Evolutionary conservation across 2,888 invertebrate species (phyloP).

Genomic region (Phaedon cochleariae): DNA sequence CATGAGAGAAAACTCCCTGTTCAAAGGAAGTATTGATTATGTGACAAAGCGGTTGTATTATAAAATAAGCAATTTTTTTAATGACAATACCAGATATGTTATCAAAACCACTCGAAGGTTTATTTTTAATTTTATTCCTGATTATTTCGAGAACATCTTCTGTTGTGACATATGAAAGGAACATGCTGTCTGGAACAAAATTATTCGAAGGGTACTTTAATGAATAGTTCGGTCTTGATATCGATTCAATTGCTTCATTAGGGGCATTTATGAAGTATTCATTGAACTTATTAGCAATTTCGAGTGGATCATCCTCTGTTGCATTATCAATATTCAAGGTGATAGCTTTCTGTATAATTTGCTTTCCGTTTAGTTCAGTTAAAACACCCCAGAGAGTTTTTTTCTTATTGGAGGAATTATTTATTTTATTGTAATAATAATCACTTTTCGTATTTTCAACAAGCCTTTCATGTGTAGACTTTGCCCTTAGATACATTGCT

Average conservation of each 20-base stretch:
- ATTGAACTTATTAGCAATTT: background rate
- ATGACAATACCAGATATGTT: background rate
- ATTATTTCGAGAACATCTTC: background rate
- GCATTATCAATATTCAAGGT: background rate
- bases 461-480: slow-evolving; percentile 10
- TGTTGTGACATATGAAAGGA: background rate
- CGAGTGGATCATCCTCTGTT: background rate
- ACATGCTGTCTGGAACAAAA: background rate
- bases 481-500: background rate
- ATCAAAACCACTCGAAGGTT: background rate
- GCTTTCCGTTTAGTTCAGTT: background rate
- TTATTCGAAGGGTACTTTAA: background rate
- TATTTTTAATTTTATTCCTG: background rate
- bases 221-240: background rate
- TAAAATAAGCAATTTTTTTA: background rate
- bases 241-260: background rate
- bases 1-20: background rate
- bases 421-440: background rate
- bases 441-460: slow-evolving; percentile 14
- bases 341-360: slow-evolving; percentile 6
- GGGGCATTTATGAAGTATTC: background rate
- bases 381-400: slow-evolving; percentile 1
- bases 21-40: background rate
- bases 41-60: background rate
- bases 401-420: slow-evolving; percentile 2